These are phyloP conservation scores for Hormaphis cornu DNA, from an alignment of 1,140 invertebrate genomes.

Conservation along the genomic window DNA sequence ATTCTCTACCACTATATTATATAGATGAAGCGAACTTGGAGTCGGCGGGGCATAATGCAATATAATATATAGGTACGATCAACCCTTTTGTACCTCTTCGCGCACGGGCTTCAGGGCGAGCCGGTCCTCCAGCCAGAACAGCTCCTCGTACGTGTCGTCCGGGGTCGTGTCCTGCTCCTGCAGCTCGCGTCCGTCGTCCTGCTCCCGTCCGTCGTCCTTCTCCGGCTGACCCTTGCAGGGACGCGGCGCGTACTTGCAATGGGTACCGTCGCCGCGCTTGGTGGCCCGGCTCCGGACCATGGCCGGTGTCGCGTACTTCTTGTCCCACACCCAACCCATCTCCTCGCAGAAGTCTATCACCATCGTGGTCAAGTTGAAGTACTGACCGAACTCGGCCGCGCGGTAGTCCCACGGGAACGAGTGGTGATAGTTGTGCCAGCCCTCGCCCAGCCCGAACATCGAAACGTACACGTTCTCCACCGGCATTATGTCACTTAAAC, in stretches of 20 bases:
- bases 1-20: too few species aligned
- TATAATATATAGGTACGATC: too few species aligned
- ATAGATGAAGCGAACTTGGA: too few species aligned
- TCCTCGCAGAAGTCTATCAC: constrained; percentile 46
- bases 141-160: neutral
- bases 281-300: constrained; percentile 41
- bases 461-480: constrained; percentile 54
- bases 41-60: too few species aligned
- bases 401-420: constrained; percentile 90
- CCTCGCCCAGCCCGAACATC: constrained; percentile 51
- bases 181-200: neutral
- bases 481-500: constrained; percentile 54
- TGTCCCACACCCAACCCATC: constrained; percentile 56
- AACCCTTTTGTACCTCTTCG: neutral
- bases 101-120: neutral
- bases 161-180: neutral
- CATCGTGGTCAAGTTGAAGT: constrained; percentile 44
- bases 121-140: constrained; percentile 3
- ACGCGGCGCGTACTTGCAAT: constrained; percentile 30
- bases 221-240: neutral
- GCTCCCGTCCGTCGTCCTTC: neutral
- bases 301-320: constrained; percentile 45
- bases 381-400: constrained; percentile 55
- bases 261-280: constrained; percentile 33
- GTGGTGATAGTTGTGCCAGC: constrained; percentile 76